phyloP scores from a whole-genome alignment of 1,140 invertebrate species.

The Zaprionus camerounensis region DNA sequence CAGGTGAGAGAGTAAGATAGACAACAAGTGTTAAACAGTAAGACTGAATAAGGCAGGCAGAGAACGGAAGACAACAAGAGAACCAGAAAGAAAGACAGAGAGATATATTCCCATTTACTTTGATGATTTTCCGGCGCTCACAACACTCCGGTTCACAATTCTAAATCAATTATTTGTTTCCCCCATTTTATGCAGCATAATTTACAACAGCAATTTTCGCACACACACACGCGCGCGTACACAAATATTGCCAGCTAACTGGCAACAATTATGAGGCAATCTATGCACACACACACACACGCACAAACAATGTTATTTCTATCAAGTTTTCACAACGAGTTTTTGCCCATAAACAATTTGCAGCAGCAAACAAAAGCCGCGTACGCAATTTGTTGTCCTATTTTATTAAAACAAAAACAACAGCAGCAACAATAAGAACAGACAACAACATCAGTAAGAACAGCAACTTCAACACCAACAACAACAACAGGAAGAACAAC shows the following conservation, averaged over 20 bases:
- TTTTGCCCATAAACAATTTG: slow-evolving; percentile 60
- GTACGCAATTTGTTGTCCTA: slow-evolving; percentile 58
- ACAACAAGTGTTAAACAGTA: no score
- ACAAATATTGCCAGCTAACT: not conserved
- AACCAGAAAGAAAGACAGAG: no score
- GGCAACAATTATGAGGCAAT: slow-evolving; percentile 36
- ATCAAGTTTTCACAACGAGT: slow-evolving; percentile 21
- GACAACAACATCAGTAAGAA: no score
- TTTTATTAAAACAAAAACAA: slow-evolving; percentile 54
- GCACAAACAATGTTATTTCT: slow-evolving; percentile 2
- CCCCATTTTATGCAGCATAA: not conserved
- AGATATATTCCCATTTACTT: no score
- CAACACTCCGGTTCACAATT: not conserved
- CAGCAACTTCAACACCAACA: not conserved
- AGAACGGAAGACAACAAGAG: no score
- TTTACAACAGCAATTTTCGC: slow-evolving; percentile 26
- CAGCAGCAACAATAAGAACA: not conserved
- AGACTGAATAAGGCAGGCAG: no score
- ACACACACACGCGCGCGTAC: not conserved
- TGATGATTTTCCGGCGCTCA: no score
- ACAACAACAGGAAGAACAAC: slow-evolving; percentile 12
- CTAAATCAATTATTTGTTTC: not conserved
- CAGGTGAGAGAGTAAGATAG: no score
- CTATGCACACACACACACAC: slow-evolving; percentile 8
- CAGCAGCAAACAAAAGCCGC: slow-evolving; percentile 50